Percentiles rank a stretch among this genome's conserved stretches.
Evolutionary conservation across 2,113 vertebrate genomes (phyloP).

Genomic region (Megaleporinus macrocephalus): DNA sequence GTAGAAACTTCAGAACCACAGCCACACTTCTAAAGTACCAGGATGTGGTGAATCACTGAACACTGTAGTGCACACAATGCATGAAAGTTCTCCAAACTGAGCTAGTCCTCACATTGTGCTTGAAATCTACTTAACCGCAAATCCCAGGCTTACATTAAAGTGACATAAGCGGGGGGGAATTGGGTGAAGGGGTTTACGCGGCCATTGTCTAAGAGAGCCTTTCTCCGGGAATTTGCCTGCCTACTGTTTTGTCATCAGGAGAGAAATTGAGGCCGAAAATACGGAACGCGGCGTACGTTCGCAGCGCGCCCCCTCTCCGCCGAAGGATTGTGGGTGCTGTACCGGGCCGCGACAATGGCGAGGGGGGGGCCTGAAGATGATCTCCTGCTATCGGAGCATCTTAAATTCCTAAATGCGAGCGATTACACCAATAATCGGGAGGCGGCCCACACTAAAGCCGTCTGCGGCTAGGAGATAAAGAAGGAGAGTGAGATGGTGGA

Average conservation of each 20-base stretch:
- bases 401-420: conserved; percentile 78
- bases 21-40: not conserved
- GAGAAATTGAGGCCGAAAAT: conserved; percentile 62
- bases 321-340: not conserved
- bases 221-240: conserved; percentile 67
- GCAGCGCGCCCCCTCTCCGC: not conserved
- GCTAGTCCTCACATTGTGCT: conserved; percentile 72
- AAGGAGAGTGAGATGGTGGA: conserved; percentile 44
- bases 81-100: conserved; percentile 71
- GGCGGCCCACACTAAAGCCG: conserved; percentile 69
- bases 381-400: conserved; percentile 77
- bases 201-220: conserved; percentile 70
- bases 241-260: conserved; percentile 58
- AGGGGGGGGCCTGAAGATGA: conserved; percentile 35
- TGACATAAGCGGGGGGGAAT: conserved; percentile 67
- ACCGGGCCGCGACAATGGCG: not conserved
- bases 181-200: conserved; percentile 68
- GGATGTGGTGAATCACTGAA: not conserved
- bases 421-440: conserved; percentile 76
- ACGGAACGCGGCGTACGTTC: conserved; percentile 16
- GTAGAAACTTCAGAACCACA: not conserved
- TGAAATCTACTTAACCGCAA: conserved; percentile 74
- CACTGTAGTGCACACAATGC: not conserved
- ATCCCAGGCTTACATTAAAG: conserved; percentile 75
- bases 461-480: conserved; percentile 75